Evolutionary conservation across 2,797 vertebrate species (phyloP).

Genomic region (Streptopelia turtur): DNA sequence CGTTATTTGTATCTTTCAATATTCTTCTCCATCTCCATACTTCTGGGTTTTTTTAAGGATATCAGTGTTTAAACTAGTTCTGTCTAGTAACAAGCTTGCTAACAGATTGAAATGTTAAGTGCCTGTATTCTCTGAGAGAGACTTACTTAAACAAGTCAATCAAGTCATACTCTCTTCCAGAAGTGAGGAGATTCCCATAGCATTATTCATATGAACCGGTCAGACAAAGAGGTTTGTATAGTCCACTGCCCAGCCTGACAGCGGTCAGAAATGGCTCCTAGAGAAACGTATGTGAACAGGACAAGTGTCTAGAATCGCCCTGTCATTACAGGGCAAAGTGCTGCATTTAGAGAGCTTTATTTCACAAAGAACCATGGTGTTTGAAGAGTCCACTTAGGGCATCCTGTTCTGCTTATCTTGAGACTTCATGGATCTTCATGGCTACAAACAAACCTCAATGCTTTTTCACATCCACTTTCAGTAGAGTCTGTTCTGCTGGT

Average conservation of each 20-base stretch:
- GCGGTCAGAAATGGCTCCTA: neutral
- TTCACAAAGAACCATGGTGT: neutral
- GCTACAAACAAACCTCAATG: neutral
- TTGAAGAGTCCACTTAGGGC: neutral
- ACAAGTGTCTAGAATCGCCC: neutral
- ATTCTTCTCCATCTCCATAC: neutral
- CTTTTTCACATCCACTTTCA: neutral
- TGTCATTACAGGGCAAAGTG: neutral
- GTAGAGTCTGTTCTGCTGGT: neutral
- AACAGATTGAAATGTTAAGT: neutral
- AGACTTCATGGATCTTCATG: neutral
- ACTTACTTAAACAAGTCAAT: neutral
- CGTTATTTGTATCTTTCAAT: neutral
- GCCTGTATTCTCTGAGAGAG: neutral
- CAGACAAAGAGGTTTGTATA: neutral
- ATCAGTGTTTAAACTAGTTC: neutral
- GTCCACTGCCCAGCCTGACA: neutral
- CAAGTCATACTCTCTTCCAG: neutral
- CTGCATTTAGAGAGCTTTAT: neutral
- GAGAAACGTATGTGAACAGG: rapidly evolving
- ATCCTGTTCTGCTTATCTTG: neutral
- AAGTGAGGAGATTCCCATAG: neutral
- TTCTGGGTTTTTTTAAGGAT: neutral
- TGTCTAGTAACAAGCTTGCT: neutral
- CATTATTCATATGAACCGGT: neutral